These are phyloP conservation scores for Chauna torquata DNA, from an alignment of 2,113 vertebrate genomes.

Conservation along the genomic window DNA sequence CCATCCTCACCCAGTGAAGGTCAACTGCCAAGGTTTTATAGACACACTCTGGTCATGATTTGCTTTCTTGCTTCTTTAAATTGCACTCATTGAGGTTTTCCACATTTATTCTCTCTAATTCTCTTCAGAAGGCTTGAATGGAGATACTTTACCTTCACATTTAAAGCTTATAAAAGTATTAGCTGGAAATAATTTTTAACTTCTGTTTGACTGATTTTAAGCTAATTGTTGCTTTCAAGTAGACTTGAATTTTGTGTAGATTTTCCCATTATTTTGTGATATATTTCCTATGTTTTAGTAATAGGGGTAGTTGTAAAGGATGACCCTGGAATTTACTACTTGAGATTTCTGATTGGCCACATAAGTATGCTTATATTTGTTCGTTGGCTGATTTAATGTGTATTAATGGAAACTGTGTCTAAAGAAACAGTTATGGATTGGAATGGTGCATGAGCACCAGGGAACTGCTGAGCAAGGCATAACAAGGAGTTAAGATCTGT, in stretches of 20 bases:
- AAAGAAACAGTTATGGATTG: neutral
- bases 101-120: conserved; percentile 11
- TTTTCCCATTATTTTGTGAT: neutral
- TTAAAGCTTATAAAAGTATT: neutral
- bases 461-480: neutral
- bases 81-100: neutral
- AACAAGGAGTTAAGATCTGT: neutral
- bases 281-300: neutral
- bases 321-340: neutral
- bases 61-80: conserved; percentile 34
- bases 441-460: neutral
- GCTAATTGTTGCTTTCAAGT: neutral
- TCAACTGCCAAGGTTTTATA: conserved; percentile 67
- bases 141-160: neutral
- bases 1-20: conserved; percentile 48
- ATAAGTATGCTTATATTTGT: neutral
- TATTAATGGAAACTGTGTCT: neutral
- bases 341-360: neutral
- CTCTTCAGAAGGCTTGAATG: conserved; percentile 5
- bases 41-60: neutral
- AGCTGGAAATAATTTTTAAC: neutral
- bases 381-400: neutral
- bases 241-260: neutral
- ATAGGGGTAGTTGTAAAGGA: neutral
- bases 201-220: neutral